These are phyloP conservation scores for Xestia xanthographa DNA, from an alignment of 2,888 invertebrate genomes.

Conservation along the genomic window DNA sequence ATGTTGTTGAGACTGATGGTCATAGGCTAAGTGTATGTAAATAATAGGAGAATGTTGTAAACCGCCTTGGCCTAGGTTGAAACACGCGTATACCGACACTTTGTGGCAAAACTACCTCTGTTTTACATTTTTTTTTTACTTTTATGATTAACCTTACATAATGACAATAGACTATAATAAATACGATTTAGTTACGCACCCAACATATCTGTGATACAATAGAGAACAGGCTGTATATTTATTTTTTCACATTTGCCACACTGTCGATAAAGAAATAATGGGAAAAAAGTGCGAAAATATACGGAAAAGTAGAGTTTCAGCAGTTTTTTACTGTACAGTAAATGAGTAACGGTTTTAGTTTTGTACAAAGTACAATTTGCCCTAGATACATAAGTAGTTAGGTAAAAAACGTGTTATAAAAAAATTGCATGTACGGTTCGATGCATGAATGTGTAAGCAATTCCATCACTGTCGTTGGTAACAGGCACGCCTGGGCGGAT, in stretches of 20 bases:
- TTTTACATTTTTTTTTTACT: slow-evolving; percentile 71
- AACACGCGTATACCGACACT: slow-evolving; percentile 81
- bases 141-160: slow-evolving; percentile 71
- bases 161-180: slow-evolving; percentile 78
- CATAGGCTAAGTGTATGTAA: slow-evolving; percentile 90
- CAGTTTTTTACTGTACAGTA: slow-evolving; percentile 85
- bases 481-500: slow-evolving; percentile 83
- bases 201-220: slow-evolving; percentile 89
- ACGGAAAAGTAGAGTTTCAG: slow-evolving; percentile 76
- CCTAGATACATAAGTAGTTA: slow-evolving; percentile 90
- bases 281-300: slow-evolving; percentile 75
- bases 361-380: slow-evolving; percentile 91
- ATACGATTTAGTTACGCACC: slow-evolving; percentile 83
- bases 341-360: slow-evolving; percentile 84
- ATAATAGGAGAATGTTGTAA: slow-evolving; percentile 90
- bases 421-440: slow-evolving; percentile 83
- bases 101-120: slow-evolving; percentile 86
- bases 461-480: slow-evolving; percentile 84
- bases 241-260: slow-evolving; percentile 84
- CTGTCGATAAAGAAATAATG: slow-evolving; percentile 75
- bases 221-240: slow-evolving; percentile 82
- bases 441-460: slow-evolving; percentile 84
- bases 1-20: slow-evolving; percentile 89
- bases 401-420: slow-evolving; percentile 87
- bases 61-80: slow-evolving; percentile 89